Base-by-base conservation (phyloP, 2,888 invertebrate species). In the Fragum whitleyi region DNA sequence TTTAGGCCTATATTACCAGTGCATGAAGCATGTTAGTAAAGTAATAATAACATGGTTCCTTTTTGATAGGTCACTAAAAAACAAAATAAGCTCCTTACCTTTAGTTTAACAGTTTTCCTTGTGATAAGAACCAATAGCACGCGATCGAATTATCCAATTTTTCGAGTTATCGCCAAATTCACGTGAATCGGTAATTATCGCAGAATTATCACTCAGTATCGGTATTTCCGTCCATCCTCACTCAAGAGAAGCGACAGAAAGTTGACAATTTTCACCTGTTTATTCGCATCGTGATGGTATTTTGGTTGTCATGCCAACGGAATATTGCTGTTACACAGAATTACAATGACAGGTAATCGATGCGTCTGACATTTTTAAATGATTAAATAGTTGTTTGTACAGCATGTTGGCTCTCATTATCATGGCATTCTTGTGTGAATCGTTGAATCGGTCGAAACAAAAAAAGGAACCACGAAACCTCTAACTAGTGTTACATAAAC, bases 241-340 rank as follows among this genome's bases (percentile, higher is more conserved):
- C 47, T n/a, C 14, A n/a, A 47, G 16, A 47, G 47, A 47, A 14
- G 47, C 19, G 19, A 19, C 47, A 47, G 47, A 47, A 47, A 47
- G 47, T 47, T 47, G 47, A 47, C 47, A 47, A 19, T 47, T 47
- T 47, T 47, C 47, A 47, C 47, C 47, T 47, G 47, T 47, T 14
- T n/a, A n/a, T 14, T 14, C 47, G 7, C 5, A 47, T 47, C 47
- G 5, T 47, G 14, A 3, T 14, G 14, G 47, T 19, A 19, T 19
- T 47, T 47, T 47, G 16, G 47, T 47, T 14, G 14, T 16, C 47
- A 47, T 47, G 47, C 2, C 47, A 47, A 47, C 47, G 3, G n/a
- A 47, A 47, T 47, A 47, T 47, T 47, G 47, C 47, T 47, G 47
- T 47, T 47, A 47, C 47, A 47, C 47, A 47, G 47, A 47, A 47